A percentile compares a stretch with the other conserved stretches of the same genome.
Evolutionary conservation across 1,140 invertebrate species (phyloP).

Genomic region (Drosophila willistoni): DNA sequence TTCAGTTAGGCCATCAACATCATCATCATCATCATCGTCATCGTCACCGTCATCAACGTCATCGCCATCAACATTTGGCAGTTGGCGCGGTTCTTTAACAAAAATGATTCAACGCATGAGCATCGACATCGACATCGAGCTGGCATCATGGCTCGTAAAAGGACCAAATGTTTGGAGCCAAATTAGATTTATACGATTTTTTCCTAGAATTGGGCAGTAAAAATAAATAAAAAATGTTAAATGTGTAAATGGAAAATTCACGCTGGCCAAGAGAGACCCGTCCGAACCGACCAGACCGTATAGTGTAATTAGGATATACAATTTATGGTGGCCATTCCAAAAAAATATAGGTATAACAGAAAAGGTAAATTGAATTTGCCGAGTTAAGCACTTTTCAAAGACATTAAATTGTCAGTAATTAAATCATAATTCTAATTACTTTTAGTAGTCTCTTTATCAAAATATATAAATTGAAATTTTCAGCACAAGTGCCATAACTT

Average conservation of each 20-base stretch:
- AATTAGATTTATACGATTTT: conserved; percentile 77
- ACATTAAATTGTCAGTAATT: conserved; percentile 5
- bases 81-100: conserved; percentile 32
- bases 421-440: conserved; percentile 12
- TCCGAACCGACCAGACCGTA: conserved; percentile 5
- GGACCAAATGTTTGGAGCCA: conserved; percentile 48
- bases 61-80: conserved; percentile 29
- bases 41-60: neutral
- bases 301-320: conserved; percentile 51
- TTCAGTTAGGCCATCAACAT: conserved; percentile 68
- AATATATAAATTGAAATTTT: too few relatives aligned
- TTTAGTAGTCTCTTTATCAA: neutral
- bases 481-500: too few relatives aligned
- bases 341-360: neutral
- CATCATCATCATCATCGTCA: conserved; percentile 35
- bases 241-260: conserved; percentile 32
- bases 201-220: conserved; percentile 38
- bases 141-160: conserved; percentile 54
- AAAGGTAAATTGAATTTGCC: conserved; percentile 44
- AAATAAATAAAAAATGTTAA: conserved; percentile 29
- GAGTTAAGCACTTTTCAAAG: neutral
- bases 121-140: conserved; percentile 29
- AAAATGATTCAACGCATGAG: conserved; percentile 25
- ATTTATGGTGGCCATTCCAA: conserved; percentile 28
- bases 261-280: neutral